Base-by-base conservation (phyloP, 2,888 invertebrate species). In the Drosophila niveifrons region DNA sequence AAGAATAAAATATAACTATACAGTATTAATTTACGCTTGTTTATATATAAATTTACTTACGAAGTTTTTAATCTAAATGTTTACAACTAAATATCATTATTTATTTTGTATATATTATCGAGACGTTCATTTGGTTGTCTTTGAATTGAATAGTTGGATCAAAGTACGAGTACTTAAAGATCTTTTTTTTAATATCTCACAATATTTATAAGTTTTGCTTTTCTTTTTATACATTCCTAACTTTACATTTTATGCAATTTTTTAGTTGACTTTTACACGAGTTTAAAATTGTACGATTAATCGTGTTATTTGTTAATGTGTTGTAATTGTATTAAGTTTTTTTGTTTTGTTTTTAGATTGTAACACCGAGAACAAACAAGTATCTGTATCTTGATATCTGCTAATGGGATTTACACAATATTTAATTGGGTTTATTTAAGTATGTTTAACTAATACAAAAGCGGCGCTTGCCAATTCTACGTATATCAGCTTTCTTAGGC, bases 1-100 rank as follows among this genome's bases (percentile, higher is more conserved):
- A 87, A 83, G 82, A 88, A 83, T 88, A 88, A 84, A 83, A 83
- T 88, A 88, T 78, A 84, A 70, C 89, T 85, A 87, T 77, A 77
- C 71, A 73, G 75, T 89, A 58, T 75, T 69, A 69, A 70, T 71
- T 56, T 66, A 56, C 23, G 36, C 34, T 50, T 36, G 69, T 67
- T 72, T 75, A 64, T 71, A 71, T 75, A 73, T 74, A 69, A 69
- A 72, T 70, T 73, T 79, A 36, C 69, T 88, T 87, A 72, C 48
- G 65, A 64, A 53, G 64, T 74, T 74, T 59, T 71, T 62, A 75
- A 52, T 70, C 80, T 80, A 77, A 75, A 58, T 64, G 55, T 75
- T 69, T 85, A 82, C 66, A 84, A 36, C 74, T 87, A 81, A 76
- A 63, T 72, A 68, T 68, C 74, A 80, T 11, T 52, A 71, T 58